Percentiles rank a stretch among this genome's conserved stretches.
Conservation (phyloP, 2,797 vertebrate genomes). For the Sparidentex hasta region DNA sequence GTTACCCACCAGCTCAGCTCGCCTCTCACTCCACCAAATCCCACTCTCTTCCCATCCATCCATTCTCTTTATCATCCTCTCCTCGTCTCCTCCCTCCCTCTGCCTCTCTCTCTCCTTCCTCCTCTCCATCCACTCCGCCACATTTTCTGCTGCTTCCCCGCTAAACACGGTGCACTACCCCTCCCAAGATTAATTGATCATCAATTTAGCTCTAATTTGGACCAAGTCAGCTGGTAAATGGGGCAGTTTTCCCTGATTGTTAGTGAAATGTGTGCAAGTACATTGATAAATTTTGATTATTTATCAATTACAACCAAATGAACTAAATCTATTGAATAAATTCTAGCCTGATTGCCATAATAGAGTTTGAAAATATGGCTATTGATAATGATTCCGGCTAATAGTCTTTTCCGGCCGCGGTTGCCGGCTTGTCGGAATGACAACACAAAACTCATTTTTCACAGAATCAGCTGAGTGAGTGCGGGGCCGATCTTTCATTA, state of each 20-base stretch:
- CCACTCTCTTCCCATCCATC: conserved; percentile 81
- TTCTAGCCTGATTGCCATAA: conserved; percentile 99
- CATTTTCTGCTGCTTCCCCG: conserved; percentile 96
- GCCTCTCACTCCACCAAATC: conserved; percentile 95
- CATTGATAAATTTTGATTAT: conserved; percentile 99
- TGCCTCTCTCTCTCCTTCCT: conserved; percentile 38
- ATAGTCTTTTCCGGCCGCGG: conserved; percentile 99
- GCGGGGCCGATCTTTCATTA: conserved; percentile 98
- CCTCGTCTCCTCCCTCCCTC: conserved; percentile 43
- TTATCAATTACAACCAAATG: conserved; percentile 99
- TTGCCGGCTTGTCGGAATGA: conserved; percentile 97
- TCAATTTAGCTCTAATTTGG: conserved; percentile 99
- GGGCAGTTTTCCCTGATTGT: conserved; percentile 99
- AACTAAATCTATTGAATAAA: conserved; percentile 99
- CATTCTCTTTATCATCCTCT: conserved; percentile 74
- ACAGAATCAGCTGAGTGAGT: conserved; percentile 95
- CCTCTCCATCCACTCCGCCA: conserved; percentile 88
- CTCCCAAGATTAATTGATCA: conserved; percentile 99
- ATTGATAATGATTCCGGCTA: conserved; percentile 99
- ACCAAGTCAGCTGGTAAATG: conserved; percentile 99
- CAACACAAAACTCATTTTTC: conserved; percentile 99
- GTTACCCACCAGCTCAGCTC: conserved; percentile 86
- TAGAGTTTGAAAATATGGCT: conserved; percentile 99
- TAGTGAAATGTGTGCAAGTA: conserved; percentile 99
- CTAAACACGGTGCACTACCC: conserved; percentile 97